These are phyloP conservation scores for Armadillidium nasatum DNA, from an alignment of 1,140 invertebrate species.

Conservation along the genomic window DNA sequence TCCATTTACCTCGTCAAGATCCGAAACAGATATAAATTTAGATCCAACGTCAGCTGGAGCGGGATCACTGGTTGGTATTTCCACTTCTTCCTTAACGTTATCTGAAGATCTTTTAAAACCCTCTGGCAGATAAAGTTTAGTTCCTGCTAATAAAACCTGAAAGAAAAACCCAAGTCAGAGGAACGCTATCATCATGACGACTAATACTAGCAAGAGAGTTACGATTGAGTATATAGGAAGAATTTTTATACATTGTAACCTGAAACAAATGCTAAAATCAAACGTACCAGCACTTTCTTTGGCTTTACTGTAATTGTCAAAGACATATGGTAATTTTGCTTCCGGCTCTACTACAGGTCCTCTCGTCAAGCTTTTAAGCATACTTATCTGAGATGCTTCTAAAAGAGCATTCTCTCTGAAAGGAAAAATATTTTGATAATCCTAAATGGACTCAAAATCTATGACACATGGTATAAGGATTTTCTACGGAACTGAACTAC, in stretches of 20 bases:
- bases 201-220: no score
- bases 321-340: conserved; percentile 76
- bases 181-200: no score
- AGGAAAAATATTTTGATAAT: no score
- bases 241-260: no score
- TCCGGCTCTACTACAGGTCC: conserved; percentile 50
- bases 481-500: no score
- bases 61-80: conserved; percentile 70
- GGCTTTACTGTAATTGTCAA: conserved; percentile 65
- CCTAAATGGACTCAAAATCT: no score
- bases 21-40: conserved; percentile 62
- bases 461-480: no score
- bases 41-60: conserved; percentile 63
- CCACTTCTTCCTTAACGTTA: conserved; percentile 74
- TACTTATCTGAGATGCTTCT: conserved; percentile 49
- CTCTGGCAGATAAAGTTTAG: conserved; percentile 72
- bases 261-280: no score
- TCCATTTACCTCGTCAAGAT: conserved; percentile 73
- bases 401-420: conserved; percentile 54
- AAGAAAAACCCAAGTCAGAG: background rate
- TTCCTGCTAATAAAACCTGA: conserved; percentile 44
- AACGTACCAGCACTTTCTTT: conserved; percentile 57
- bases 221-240: no score
- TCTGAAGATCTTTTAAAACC: conserved; percentile 64
- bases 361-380: conserved; percentile 48